Evolutionary conservation across 2,888 invertebrate species (phyloP).

Genomic region (Tyria jacobaeae): DNA sequence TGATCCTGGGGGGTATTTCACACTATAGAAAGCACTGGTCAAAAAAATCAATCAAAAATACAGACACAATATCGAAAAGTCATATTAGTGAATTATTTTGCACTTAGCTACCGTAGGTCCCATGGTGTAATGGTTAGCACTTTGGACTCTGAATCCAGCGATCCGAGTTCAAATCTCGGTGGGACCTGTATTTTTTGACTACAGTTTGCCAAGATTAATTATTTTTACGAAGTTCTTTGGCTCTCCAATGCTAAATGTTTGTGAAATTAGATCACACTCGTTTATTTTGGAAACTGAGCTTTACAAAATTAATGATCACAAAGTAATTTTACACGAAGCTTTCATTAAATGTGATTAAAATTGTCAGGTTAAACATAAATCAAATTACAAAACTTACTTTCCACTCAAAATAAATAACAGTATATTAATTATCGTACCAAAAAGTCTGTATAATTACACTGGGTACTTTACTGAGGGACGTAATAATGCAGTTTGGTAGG

Average conservation of each 20-base stretch:
- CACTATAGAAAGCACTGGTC: no score
- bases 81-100: constrained; percentile 1
- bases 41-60: no score
- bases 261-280: background rate
- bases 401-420: constrained; percentile 38
- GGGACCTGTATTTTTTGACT: constrained; percentile 82
- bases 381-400: constrained; percentile 33
- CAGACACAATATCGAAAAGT: background rate
- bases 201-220: constrained; percentile 1
- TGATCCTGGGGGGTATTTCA: background rate
- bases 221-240: background rate
- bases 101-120: constrained; percentile 72
- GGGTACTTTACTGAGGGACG: constrained; percentile 34
- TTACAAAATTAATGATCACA: background rate
- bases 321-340: constrained; percentile 11
- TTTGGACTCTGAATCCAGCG: constrained; percentile 93
- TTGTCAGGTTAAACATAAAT: constrained; percentile 22
- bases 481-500: constrained; percentile 55
- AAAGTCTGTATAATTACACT: constrained; percentile 43
- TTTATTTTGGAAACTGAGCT: background rate
- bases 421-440: constrained; percentile 41
- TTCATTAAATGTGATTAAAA: constrained; percentile 18
- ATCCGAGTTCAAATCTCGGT: constrained; percentile 94
- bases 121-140: constrained; percentile 93
- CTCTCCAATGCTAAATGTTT: background rate